Percentiles rank a stretch among this genome's conserved stretches.
Conservation (phyloP, 2,888 invertebrate species). For the Tinea trinotella region DNA sequence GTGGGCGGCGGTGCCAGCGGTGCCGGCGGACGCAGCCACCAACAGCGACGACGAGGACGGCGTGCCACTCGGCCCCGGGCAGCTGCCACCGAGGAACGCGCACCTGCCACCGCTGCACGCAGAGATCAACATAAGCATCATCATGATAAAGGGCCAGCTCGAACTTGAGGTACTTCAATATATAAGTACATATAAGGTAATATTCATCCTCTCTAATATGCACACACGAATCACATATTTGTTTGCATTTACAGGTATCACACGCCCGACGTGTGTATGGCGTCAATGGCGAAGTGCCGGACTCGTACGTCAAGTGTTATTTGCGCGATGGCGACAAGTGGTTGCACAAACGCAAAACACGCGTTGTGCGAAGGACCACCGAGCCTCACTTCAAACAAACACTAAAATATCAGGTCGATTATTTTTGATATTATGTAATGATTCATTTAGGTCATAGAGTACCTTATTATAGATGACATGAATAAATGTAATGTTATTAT, state of each 20-base stretch:
- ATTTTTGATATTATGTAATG: no score
- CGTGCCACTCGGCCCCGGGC: constrained; percentile 83
- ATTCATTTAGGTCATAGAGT: no score
- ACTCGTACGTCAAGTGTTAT: constrained; percentile 96
- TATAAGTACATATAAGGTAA: neutral
- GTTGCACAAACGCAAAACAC: constrained; percentile 93
- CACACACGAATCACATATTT: neutral
- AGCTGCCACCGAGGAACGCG: constrained; percentile 84
- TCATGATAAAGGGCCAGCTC: constrained; percentile 92
- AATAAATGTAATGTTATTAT: constrained; percentile 18
- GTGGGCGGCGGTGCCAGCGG: constrained; percentile 68
- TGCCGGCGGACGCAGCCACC: constrained; percentile 46
- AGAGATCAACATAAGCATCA: constrained; percentile 89
- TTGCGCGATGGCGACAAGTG: constrained; percentile 90
- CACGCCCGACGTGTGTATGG: constrained; percentile 64
- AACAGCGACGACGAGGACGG: constrained; percentile 56
- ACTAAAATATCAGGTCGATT: constrained; percentile 82
- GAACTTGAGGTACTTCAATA: constrained; percentile 83
- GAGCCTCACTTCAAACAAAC: constrained; percentile 92
- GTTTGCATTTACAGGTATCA: constrained; percentile 42
- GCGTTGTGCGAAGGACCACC: constrained; percentile 83
- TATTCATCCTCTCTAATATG: neutral
- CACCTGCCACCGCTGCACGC: constrained; percentile 80
- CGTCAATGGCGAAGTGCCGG: constrained; percentile 81
- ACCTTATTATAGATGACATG: no score